These are phyloP conservation scores for Microplitis demolitor DNA, from an alignment of 1,140 invertebrate species.

Conservation along the genomic window DNA sequence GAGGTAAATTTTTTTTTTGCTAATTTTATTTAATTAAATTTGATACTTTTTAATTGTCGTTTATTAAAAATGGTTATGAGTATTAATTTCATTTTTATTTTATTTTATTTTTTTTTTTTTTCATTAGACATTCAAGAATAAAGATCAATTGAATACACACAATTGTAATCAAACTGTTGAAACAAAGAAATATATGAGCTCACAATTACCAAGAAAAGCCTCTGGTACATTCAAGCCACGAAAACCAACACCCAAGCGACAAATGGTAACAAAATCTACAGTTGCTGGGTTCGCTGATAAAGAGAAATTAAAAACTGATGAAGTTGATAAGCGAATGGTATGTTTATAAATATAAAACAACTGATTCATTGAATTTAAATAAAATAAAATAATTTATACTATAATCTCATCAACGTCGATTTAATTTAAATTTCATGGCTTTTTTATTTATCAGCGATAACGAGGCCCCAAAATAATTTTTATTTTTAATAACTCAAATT, in stretches of 20 bases:
- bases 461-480: too few species aligned
- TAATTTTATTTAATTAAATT: too few species aligned
- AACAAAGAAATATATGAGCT: slow-evolving; percentile 49
- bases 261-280: slow-evolving; percentile 47
- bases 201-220: slow-evolving; percentile 54
- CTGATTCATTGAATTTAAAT: not conserved
- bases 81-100: too few species aligned
- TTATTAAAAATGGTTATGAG: too few species aligned
- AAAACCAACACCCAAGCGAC: slow-evolving; percentile 55
- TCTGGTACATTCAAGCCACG: slow-evolving; percentile 54
- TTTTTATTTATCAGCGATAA: too few species aligned
- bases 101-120: slow-evolving; percentile 10
- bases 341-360: not conserved
- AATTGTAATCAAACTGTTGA: slow-evolving; percentile 52
- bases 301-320: slow-evolving; percentile 51
- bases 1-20: slow-evolving; percentile 39
- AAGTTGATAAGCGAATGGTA: slow-evolving; percentile 47
- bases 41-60: too few species aligned
- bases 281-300: slow-evolving; percentile 42
- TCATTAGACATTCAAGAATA: slow-evolving; percentile 52
- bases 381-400: not conserved
- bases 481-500: too few species aligned
- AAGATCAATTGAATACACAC: slow-evolving; percentile 53
- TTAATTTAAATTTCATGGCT: not conserved
- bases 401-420: not conserved